These are phyloP conservation scores for Catamblyrhynchus diadema DNA, from an alignment of 2,797 vertebrate genomes.

Conservation along the genomic window DNA sequence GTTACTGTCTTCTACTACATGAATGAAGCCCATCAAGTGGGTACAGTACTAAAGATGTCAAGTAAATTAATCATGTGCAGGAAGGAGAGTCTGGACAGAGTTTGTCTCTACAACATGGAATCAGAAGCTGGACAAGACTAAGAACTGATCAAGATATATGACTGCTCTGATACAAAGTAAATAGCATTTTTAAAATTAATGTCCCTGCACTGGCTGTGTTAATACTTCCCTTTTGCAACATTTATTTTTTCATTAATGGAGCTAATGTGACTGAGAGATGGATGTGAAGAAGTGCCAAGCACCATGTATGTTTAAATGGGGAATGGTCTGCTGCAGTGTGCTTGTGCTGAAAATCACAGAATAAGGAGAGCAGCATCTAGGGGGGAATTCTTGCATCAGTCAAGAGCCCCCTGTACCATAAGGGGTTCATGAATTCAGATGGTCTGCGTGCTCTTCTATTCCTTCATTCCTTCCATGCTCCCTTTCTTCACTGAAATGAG, in stretches of 20 bases:
- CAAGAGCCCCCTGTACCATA: fast-evolving
- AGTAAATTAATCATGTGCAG: neutral
- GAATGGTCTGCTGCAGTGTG: neutral
- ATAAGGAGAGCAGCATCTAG: neutral
- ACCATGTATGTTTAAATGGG: neutral
- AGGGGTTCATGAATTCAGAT: neutral
- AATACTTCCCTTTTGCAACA: conserved; percentile 59
- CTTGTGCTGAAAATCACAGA: neutral
- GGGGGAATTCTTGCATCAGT: neutral
- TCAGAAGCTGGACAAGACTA: neutral
- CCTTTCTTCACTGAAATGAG: neutral
- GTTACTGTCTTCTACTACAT: neutral
- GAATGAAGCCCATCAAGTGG: neutral
- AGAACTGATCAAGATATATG: conserved; percentile 28
- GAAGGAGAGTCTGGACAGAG: neutral
- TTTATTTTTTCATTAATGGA: conserved; percentile 55
- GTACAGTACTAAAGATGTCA: neutral
- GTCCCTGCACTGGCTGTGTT: neutral
- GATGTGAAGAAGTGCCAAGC: conserved; percentile 13
- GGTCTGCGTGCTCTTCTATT: neutral
- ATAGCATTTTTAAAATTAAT: conserved; percentile 51
- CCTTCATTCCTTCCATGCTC: neutral
- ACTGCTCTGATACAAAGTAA: conserved; percentile 19
- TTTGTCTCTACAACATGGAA: neutral
- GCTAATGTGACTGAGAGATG: conserved; percentile 2